Base-by-base conservation (phyloP, 2,113 vertebrate genomes). In the Nibea albiflora region DNA sequence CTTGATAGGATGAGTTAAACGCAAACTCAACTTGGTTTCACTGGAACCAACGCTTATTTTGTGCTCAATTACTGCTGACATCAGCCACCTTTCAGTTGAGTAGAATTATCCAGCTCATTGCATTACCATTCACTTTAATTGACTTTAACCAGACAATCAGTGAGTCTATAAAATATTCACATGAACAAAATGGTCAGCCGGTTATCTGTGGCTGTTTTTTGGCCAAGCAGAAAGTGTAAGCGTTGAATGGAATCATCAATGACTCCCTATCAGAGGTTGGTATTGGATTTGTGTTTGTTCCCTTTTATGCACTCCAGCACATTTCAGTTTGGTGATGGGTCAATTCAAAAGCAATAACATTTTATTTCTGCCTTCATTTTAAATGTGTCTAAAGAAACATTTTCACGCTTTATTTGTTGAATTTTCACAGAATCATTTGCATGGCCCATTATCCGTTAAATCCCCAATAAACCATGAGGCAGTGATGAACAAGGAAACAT, bases 131-230 rank as follows among this genome's bases (percentile, higher is more conserved):
- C 17, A 11, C 9, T 77, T 69, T 74, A 60, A 81, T 70, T 61
- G 78, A 78, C 69, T 71, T 69, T 58, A 70, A 61, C 7, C 57
- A 28, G 44, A 78, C 60, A 85, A 44, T 78, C 69, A 75, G 69
- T 17, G 44, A n/a, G 44, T 10, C 42, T 63, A 57, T 70, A 46
- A 85, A 74, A 72, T 56, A 66, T 70, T 75, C 19, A 75, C 65
- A 20, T 26, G 54, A 31, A 78, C 64, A 53, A 12, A 35, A 64
- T 0, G 42, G 50, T 63, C 57, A 39, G 68, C 42, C 12, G 4
- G 28, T 49, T 58, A 63, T 62, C 73, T 73, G 6, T 35, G 16
- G 46, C 53, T 66, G n/a, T 39, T 24, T 39, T 47, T 16, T 20
- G 24, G 42, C 46, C 42, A 20, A 60, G 54, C 17, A 76, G 19